These are phyloP conservation scores for Epirrhoe tristata DNA, from an alignment of 2,888 invertebrate species.

Conservation along the genomic window DNA sequence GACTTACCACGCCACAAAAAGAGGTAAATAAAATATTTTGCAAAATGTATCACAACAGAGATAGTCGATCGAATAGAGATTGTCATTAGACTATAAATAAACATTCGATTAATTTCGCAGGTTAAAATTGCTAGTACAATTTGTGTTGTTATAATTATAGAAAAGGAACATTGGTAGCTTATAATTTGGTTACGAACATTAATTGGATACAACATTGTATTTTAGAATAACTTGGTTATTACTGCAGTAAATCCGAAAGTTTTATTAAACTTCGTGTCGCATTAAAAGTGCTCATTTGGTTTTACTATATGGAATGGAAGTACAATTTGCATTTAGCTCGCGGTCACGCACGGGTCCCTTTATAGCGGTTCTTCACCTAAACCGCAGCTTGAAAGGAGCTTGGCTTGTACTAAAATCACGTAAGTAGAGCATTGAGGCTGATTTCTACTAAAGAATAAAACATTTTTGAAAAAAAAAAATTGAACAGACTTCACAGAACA, in stretches of 20 bases:
- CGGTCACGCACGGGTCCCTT: constrained; percentile 78
- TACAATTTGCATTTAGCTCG: constrained; percentile 80
- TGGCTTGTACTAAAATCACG: constrained; percentile 5
- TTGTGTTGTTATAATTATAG: too few species aligned
- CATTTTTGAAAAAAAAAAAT: too few species aligned
- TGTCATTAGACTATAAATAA: too few species aligned
- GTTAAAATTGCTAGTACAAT: too few species aligned
- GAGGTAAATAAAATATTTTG: too few species aligned
- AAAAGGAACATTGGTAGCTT: neutral
- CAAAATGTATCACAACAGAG: too few species aligned
- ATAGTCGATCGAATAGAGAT: too few species aligned
- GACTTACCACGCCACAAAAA: neutral
- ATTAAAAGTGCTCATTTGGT: constrained; percentile 84
- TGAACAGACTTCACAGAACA: too few species aligned
- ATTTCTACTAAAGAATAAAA: too few species aligned
- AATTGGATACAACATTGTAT: constrained; percentile 19
- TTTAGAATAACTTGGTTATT: constrained; percentile 13
- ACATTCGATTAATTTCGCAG: too few species aligned
- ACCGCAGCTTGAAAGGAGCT: constrained; percentile 2
- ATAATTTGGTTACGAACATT: neutral
- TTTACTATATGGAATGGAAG: constrained; percentile 82
- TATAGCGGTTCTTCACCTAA: constrained; percentile 51
- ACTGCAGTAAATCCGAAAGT: constrained; percentile 24
- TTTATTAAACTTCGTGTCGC: constrained; percentile 81
- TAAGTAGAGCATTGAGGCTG: neutral